Evolutionary conservation across 1,140 invertebrate genomes (phyloP), one percentile per base, ranked within the genome.

Genomic region (Brachionus calyciflorus): DNA sequence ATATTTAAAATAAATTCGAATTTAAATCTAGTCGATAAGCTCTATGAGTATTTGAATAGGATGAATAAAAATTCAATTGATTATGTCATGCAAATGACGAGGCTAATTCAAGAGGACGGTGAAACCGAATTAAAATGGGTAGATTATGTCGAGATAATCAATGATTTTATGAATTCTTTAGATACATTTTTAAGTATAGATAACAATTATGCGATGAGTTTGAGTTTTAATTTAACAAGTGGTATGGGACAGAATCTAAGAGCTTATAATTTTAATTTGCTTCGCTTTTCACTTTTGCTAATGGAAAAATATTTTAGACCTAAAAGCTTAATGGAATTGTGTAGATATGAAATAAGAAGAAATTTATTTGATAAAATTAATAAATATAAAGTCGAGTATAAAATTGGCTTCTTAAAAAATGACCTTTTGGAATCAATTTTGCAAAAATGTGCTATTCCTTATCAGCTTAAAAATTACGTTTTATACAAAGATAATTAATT

Each of bases 1-100:
- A 51, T 51, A 19, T 73, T 73, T 21, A 73, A 73, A n/a, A 49
- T 73, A 40, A 49, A 73, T 33, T 55, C 46, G 7, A 73, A 73
- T 55, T 51, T 55, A 21, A 49, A 33, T 19, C 30, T 55, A 3
- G 51, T 55, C 12, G 69, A 73, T 37, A 49, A 55, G 12, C 33
- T 73, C 19, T 51, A 55, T 24, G 69, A 49, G 1, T 55, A 30
- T 73, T 73, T 73, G 46, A 49, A 51, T 41, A 40, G 17, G 44
- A 65, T 65, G 19, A 26, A 65, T 24, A 73, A 73, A 19, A 51
- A 51, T 55, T 73, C 69, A 14, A 24, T 55, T 12, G 46, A 73
- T 9, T 49, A 51, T 55, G 46, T 51, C 2, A 49, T 51, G 37
- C 14, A 21, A 24, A 49, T 73, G 28, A 55, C 46, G 14, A 19